These are phyloP conservation scores for Serrognathus titanus DNA, from an alignment of 2,888 invertebrate genomes.

Conservation along the genomic window DNA sequence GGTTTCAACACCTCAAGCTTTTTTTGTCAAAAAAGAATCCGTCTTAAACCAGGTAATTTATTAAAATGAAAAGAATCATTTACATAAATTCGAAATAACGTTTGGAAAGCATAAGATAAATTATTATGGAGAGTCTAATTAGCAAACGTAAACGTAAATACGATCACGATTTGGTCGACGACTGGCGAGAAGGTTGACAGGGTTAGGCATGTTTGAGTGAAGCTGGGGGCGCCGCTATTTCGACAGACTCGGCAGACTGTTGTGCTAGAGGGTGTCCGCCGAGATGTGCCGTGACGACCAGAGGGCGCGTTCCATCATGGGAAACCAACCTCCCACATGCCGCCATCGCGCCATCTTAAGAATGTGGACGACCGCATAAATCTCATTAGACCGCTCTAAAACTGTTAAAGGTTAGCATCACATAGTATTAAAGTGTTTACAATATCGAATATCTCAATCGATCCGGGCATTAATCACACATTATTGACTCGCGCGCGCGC, in stretches of 20 bases:
- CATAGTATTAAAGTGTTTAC: constrained; percentile 34
- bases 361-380: constrained; percentile 31
- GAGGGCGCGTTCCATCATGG: constrained; percentile 30
- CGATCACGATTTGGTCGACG: constrained; percentile 12
- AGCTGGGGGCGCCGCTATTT: constrained; percentile 22
- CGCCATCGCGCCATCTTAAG: constrained; percentile 31
- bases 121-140: background rate
- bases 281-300: constrained; percentile 29
- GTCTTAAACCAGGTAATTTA: too few species aligned
- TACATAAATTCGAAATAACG: background rate
- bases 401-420: constrained; percentile 33
- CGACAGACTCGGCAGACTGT: constrained; percentile 15
- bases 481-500: constrained; percentile 9
- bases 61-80: constrained; percentile 3
- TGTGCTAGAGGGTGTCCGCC: constrained; percentile 15
- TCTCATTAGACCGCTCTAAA: constrained; percentile 33
- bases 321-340: constrained; percentile 32
- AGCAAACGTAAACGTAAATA: constrained; percentile 10
- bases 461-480: constrained; percentile 25
- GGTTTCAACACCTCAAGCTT: too few species aligned
- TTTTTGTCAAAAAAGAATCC: too few species aligned
- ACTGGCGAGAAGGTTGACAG: constrained; percentile 12
- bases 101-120: background rate
- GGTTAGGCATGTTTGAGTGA: constrained; percentile 10
- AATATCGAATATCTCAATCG: constrained; percentile 31